phyloP scores from a whole-genome alignment of 2,113 vertebrate genomes.

The Eretmodus cyanostictus region DNA sequence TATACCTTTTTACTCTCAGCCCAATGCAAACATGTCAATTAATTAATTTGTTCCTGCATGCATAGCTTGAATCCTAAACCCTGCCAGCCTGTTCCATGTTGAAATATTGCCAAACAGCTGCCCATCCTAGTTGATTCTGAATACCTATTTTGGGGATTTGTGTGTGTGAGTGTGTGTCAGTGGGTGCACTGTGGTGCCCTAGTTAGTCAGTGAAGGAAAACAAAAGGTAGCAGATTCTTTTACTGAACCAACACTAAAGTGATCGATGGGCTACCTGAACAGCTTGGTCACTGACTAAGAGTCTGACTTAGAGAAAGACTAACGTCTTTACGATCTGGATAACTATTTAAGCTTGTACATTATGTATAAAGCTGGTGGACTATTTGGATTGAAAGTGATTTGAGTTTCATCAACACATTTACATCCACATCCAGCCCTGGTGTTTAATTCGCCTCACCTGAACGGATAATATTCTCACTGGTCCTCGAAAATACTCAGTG shows the following conservation, averaged over 20 bases:
- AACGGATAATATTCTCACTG: background rate
- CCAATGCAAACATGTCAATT: background rate
- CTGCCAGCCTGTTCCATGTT: constrained; percentile 26
- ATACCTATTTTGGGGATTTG: constrained; percentile 4
- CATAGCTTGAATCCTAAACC: background rate
- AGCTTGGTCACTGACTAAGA: background rate
- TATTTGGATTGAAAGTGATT: background rate
- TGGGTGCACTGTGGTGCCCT: constrained; percentile 12
- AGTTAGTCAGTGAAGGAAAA: constrained; percentile 11
- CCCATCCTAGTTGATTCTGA: constrained; percentile 25
- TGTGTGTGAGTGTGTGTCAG: background rate
- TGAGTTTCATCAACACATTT: background rate
- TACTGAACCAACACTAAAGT: background rate
- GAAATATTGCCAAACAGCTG: constrained; percentile 49
- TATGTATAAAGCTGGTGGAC: background rate
- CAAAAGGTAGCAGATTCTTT: background rate
- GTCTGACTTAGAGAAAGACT: background rate
- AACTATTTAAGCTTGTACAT: background rate
- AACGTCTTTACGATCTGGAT: background rate
- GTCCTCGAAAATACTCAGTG: constrained; percentile 1
- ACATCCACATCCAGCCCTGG: background rate
- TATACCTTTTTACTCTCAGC: background rate
- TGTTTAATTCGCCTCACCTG: background rate
- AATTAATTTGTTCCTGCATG: background rate
- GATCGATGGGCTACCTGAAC: background rate